These are phyloP conservation scores for Asobara japonica DNA, from an alignment of 1,140 invertebrate genomes.

Conservation along the genomic window DNA sequence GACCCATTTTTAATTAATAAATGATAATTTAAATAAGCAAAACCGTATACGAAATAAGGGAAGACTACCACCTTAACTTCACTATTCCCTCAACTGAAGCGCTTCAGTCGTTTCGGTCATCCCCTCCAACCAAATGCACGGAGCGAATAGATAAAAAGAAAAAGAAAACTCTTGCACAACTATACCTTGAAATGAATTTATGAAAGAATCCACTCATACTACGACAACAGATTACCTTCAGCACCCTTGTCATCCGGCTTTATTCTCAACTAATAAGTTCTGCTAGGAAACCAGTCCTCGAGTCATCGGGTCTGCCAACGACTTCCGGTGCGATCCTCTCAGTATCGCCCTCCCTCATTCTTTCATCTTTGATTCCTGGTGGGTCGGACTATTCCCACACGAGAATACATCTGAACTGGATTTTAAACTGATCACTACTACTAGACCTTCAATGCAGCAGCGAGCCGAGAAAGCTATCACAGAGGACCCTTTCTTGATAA, in stretches of 20 bases:
- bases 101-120: too few species aligned
- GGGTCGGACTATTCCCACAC: not conserved
- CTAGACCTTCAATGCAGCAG: not conserved
- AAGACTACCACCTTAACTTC: too few species aligned
- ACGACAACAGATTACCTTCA: constrained; percentile 24
- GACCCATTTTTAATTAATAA: too few species aligned
- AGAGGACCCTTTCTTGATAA: not conserved
- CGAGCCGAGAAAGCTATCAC: not conserved
- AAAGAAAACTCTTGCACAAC: not conserved
- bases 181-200: not conserved
- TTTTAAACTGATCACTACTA: not conserved
- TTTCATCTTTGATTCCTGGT: not conserved
- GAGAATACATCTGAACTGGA: not conserved
- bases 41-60: too few species aligned
- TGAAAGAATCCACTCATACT: constrained; percentile 30
- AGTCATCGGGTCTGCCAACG: not conserved
- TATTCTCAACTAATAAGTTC: constrained; percentile 26
- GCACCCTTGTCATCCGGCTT: constrained; percentile 18
- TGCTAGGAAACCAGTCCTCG: constrained; percentile 13
- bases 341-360: not conserved
- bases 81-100: too few species aligned
- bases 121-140: too few species aligned
- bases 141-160: not conserved
- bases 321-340: constrained; percentile 7
- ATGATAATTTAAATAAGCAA: too few species aligned